Evolutionary conservation across 1,140 invertebrate species (phyloP), one percentile per base, ranked within the genome.

Genomic region (Drosophila serrata): DNA sequence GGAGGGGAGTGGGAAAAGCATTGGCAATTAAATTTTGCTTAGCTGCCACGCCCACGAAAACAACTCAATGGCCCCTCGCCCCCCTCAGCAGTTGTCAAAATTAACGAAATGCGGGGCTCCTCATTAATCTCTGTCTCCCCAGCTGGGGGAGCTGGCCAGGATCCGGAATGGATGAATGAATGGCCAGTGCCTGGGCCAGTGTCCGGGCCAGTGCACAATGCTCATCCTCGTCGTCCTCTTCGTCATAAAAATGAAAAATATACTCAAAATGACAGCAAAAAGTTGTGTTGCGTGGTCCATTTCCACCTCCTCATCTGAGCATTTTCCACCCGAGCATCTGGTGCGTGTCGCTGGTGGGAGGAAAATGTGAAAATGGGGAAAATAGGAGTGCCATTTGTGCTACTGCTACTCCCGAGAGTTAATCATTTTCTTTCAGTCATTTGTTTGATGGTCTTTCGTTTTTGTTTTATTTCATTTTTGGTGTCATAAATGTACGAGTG

Each of bases 121-220:
- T 84, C 84, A 88, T 88, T 88, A 90, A 88, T 88, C 84, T 88
- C 80, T 88, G 84, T 84, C 81, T 75, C 76, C 76, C 69, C 63
- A 80, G 65, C n/a, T 39, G 33, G 42, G 42, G 42, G 33, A 17
- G 79, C 59, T 67, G 75, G 69, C 48, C 70, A 59, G 33, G 33
- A 55, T 42, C 45, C 45, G 45, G 29, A 49, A 59, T 65, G 60
- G 37, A 62, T 62, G 75, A 87, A 79, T 87, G 72, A 75, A 68
- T 68, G 74, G 65, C 58, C 75, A 78, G 75, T 70, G 39, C 39
- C 40, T 31, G n/a, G 6, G 46, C 27, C 46, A 15, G 49, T 37
- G 51, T 33, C 51, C 31, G 51, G 33, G 35, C 75, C 75, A 78
- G 49, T 78, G 75, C 63, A 82, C 70, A 79, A 78, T 65, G 31